A percentile compares a stretch with the other conserved stretches of the same genome.
Evolutionary conservation across 2,888 invertebrate species (phyloP).

Genomic region (Troides helena): DNA sequence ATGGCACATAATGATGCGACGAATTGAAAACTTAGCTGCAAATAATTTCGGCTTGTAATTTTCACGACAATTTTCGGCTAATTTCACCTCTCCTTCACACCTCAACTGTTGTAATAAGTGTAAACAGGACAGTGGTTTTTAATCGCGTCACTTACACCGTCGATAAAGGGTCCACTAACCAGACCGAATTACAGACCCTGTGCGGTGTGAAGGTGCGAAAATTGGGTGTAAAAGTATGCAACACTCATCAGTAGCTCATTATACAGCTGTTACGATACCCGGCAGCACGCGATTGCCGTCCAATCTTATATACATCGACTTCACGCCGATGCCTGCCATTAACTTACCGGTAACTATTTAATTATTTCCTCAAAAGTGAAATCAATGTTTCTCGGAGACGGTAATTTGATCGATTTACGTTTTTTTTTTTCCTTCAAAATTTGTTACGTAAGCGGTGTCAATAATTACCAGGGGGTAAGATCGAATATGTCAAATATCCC

Average conservation of each 20-base stretch:
- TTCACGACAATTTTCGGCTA: slow-evolving; percentile 34
- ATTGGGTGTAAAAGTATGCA: slow-evolving; percentile 66
- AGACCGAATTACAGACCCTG: slow-evolving; percentile 57
- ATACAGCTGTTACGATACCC: slow-evolving; percentile 35
- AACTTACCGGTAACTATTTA: slow-evolving; percentile 23
- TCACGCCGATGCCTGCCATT: slow-evolving; percentile 32
- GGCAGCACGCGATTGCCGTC: slow-evolving; percentile 37
- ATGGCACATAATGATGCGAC: slow-evolving; percentile 18
- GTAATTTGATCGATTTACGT: slow-evolving; percentile 21
- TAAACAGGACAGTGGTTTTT: slow-evolving; percentile 36
- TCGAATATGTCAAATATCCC: neutral
- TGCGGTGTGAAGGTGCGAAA: slow-evolving; percentile 59
- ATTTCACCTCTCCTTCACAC: slow-evolving; percentile 34
- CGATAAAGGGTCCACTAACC: slow-evolving; percentile 22
- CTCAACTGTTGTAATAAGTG: slow-evolving; percentile 29
- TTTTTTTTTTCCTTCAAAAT: slow-evolving; percentile 9
- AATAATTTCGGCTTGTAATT: slow-evolving; percentile 6
- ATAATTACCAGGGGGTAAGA: neutral
- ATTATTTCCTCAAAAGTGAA: slow-evolving; percentile 28
- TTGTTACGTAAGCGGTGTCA: neutral
- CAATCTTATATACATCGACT: slow-evolving; percentile 35
- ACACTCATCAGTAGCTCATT: slow-evolving; percentile 43
- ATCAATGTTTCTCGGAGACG: slow-evolving; percentile 27
- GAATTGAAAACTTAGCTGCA: slow-evolving; percentile 8
- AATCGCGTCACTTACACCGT: slow-evolving; percentile 44